Evolutionary conservation across 2,888 invertebrate species (phyloP), one percentile per base, ranked within the genome.

Genomic region (Macrosiphum euphorbiae): DNA sequence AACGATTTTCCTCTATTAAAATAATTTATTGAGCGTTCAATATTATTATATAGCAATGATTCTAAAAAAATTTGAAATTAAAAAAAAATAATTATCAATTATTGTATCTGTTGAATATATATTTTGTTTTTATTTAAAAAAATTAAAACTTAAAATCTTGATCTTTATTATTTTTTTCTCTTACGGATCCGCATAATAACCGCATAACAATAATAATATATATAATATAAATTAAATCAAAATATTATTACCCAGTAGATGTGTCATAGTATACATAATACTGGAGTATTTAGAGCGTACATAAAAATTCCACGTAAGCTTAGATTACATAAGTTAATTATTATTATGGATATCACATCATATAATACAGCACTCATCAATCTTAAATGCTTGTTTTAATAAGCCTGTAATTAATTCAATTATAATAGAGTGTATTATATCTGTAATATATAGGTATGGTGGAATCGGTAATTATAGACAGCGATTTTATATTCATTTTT

Each of bases 241-340:
- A 55, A 55, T 24, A 55, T 0, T 24, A 24, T 55, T 55, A 20
- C 52, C 13, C 7, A 55, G 1, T 55, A 55, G 55, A 55, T 55
- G 55, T 55, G 24, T 55, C 55, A 55, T 55, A 55, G 24, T 55
- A 55, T 41, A 26, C 4, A 26, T 24, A 50, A 26, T 24, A 26
- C 24, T 26, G 13, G 20, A n/a, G 44, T 90, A 90, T 90, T 61
- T 90, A 61, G 47, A 90, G 61, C 61, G 61, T 61, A 61, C 10
- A 88, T 26, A 88, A 41, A 55, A 88, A 67, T n/a, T 47, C 7
- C 16, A 90, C n/a, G 61, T 28, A 61, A 61, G 89, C n/a, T 61
- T 20, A 47, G 44, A 90, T 90, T 90, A 67, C 20, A 61, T 90
- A 88, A 88, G 55, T 24, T 26, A 26, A 20, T 61, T 61, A n/a